A percentile compares a stretch with the other conserved stretches of the same genome.
Conservation (phyloP, 2,113 vertebrate species). For the Spilogale gracilis region DNA sequence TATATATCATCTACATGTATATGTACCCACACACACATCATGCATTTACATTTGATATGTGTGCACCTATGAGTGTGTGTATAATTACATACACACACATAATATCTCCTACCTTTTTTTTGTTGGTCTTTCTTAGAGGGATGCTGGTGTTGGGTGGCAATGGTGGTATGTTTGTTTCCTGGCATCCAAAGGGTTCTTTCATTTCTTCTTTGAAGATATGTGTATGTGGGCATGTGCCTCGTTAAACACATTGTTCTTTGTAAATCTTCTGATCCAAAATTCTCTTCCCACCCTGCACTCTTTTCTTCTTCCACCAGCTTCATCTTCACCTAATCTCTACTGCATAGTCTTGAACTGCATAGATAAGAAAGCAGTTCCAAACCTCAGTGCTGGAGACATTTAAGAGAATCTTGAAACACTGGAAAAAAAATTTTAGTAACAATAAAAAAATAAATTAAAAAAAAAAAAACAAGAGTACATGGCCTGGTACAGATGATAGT, state of each 20-base stretch:
- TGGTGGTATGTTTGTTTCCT: conserved; percentile 41
- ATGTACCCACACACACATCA: not conserved
- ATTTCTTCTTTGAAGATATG: conserved; percentile 39
- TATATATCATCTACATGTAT: not conserved
- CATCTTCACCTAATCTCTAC: not conserved
- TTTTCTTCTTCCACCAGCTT: conserved; percentile 21
- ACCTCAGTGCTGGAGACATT: conserved; percentile 25
- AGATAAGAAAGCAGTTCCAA: conserved; percentile 48
- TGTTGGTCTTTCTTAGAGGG: not conserved
- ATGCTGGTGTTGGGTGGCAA: not conserved
- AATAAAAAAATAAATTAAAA: too few species aligned
- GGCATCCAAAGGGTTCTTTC: conserved; percentile 3
- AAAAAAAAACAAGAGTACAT: conserved; percentile 56
- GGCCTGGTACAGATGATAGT: not conserved
- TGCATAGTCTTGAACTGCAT: not conserved
- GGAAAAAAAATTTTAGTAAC: too few species aligned
- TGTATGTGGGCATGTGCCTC: not conserved
- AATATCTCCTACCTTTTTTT: conserved; percentile 29
- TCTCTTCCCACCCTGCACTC: not conserved
- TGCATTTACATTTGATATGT: not conserved
- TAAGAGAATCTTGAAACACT: too few species aligned
- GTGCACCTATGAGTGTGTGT: not conserved
- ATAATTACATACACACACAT: not conserved
- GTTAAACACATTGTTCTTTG: conserved; percentile 42
- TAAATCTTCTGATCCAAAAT: conserved; percentile 8